Evolutionary conservation across 2,797 vertebrate species (phyloP).

Genomic region (Hippocampus kuda): DNA sequence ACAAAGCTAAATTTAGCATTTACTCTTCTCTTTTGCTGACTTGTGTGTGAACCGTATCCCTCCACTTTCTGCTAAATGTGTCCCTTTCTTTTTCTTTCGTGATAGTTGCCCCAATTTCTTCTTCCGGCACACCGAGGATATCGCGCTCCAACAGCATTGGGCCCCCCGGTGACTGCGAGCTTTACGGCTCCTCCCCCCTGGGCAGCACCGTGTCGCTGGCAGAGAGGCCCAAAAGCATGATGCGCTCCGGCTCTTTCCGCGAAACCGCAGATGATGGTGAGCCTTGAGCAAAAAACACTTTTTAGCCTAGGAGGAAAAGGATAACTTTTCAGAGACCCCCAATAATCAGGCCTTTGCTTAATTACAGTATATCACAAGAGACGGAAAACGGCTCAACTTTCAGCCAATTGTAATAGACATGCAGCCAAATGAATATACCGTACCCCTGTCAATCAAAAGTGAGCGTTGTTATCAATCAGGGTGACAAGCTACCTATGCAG

Average conservation of each 20-base stretch:
- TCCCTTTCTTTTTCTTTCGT: constrained; percentile 12
- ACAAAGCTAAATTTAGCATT: background rate
- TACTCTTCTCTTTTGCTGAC: constrained; percentile 44
- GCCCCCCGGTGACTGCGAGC: constrained; percentile 86
- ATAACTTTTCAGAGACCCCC: background rate
- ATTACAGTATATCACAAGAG: too few species aligned
- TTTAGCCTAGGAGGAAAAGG: too few species aligned
- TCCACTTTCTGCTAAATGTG: constrained; percentile 15
- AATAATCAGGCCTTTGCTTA: background rate
- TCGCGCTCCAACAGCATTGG: constrained; percentile 95
- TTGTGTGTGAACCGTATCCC: constrained; percentile 10
- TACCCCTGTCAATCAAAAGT: too few species aligned
- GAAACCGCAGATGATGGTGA: constrained; percentile 91
- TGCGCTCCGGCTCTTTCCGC: constrained; percentile 93
- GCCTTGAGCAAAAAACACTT: constrained; percentile 16
- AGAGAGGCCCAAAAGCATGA: constrained; percentile 93
- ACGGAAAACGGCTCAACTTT: too few species aligned
- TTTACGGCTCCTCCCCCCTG: constrained; percentile 85
- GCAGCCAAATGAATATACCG: too few species aligned
- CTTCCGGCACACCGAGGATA: constrained; percentile 78
- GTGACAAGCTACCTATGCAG: too few species aligned
- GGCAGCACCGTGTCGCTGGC: constrained; percentile 92
- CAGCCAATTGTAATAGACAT: too few species aligned
- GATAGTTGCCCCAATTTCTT: constrained; percentile 74
- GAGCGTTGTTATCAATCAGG: too few species aligned